A percentile compares a stretch with the other conserved stretches of the same genome.
Evolutionary conservation across 2,888 invertebrate genomes (phyloP).

Genomic region (Horisme vitalbata): DNA sequence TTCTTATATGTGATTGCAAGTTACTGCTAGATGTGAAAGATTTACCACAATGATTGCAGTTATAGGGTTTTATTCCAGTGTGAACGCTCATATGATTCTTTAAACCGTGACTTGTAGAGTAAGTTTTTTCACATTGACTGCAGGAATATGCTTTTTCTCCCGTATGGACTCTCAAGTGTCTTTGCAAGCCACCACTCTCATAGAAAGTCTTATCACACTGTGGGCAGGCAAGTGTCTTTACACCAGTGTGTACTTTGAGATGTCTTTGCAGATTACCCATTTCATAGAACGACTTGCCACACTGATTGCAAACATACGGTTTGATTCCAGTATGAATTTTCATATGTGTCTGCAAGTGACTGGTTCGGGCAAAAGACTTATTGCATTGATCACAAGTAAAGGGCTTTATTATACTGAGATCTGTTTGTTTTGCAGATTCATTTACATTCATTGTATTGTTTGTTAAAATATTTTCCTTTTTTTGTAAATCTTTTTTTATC

Average conservation of each 20-base stretch:
- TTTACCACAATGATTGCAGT: neutral
- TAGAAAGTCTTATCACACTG: slow-evolving; percentile 1
- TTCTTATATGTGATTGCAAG: neutral
- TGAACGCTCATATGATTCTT: neutral
- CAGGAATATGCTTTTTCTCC: neutral
- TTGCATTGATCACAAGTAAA: neutral
- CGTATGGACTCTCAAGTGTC: slow-evolving; percentile 1
- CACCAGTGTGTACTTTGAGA: slow-evolving; percentile 5
- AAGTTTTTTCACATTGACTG: neutral
- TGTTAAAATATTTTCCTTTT: neutral
- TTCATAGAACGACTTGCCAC: neutral
- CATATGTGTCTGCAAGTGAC: neutral
- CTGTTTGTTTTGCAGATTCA: neutral
- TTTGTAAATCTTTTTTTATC: neutral
- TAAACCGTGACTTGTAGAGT: neutral
- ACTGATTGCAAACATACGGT: slow-evolving; percentile 2
- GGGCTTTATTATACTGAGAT: neutral
- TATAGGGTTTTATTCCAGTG: neutral
- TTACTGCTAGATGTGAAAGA: slow-evolving; percentile 1
- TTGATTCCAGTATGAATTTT: slow-evolving; percentile 2
- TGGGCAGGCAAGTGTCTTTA: neutral
- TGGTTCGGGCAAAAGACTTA: neutral
- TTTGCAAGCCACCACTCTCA: neutral
- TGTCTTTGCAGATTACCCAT: slow-evolving; percentile 1
- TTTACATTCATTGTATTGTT: neutral